These are phyloP conservation scores for Okamejei kenojei DNA, from an alignment of 2,797 vertebrate genomes.

Conservation along the genomic window DNA sequence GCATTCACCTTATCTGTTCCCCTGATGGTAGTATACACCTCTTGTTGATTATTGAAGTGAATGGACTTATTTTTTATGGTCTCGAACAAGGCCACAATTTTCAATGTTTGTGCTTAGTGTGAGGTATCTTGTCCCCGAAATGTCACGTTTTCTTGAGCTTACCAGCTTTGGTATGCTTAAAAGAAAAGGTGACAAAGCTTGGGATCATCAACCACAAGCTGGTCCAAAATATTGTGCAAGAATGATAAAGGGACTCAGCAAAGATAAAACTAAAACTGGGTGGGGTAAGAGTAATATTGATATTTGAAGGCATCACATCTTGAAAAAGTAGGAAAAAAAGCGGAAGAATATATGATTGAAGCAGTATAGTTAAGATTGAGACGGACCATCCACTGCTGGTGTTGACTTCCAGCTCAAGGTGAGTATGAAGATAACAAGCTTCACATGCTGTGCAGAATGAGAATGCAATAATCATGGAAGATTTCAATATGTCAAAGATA, in stretches of 20 bases:
- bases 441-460: not conserved
- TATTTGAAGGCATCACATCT: not conserved
- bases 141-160: not conserved
- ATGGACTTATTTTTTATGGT: not conserved
- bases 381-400: too few relatives aligned
- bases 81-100: not conserved
- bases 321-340: not conserved
- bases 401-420: not conserved
- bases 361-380: not conserved
- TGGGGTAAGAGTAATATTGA: not conserved
- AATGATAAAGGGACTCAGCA: not conserved
- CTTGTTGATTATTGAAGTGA: not conserved
- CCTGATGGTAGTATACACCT: not conserved
- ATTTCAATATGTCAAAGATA: not conserved
- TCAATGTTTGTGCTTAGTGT: not conserved
- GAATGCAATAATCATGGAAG: not conserved
- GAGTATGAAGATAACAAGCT: not conserved
- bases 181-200: not conserved
- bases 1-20: too few relatives aligned
- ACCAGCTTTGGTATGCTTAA: not conserved
- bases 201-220: not conserved
- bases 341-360: not conserved
- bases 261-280: conserved; percentile 7
- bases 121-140: not conserved
- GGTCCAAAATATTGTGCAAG: not conserved